Conservation (phyloP, 2,888 invertebrate species). For the Leucania comma region DNA sequence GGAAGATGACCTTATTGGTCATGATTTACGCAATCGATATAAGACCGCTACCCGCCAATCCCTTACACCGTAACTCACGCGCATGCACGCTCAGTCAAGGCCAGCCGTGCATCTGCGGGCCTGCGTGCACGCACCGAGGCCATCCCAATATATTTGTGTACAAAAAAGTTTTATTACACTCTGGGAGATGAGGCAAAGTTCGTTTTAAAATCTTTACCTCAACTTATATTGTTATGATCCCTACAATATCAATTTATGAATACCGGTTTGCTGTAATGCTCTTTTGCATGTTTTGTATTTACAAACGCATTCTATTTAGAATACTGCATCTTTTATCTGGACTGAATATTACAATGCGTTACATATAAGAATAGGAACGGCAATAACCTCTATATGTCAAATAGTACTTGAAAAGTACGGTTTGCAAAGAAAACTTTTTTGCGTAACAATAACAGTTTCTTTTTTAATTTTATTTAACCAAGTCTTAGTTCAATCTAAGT, state of each 20-base stretch:
- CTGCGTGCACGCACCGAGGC: constrained; percentile 66
- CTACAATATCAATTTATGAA: constrained; percentile 24
- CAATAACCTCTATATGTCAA: no score
- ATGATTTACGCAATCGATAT: constrained; percentile 24
- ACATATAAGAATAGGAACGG: no score
- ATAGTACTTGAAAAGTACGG: no score
- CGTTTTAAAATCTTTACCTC: constrained; percentile 47
- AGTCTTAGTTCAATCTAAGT: no score
- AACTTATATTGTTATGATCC: constrained; percentile 38
- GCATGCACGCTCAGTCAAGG: constrained; percentile 71
- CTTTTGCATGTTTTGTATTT: constrained; percentile 22
- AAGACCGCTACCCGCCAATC: constrained; percentile 51
- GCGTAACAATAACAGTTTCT: no score
- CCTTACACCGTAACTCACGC: constrained; percentile 54
- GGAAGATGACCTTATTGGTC: constrained; percentile 16
- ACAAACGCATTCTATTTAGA: no score
- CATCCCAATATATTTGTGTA: constrained; percentile 71
- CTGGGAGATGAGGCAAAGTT: constrained; percentile 53
- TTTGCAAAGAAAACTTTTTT: no score
- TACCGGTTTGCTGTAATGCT: constrained; percentile 10
- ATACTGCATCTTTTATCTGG: constrained; percentile 7
- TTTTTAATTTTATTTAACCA: no score
- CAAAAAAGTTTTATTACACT: constrained; percentile 69
- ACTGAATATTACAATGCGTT: background rate
- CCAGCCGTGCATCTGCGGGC: constrained; percentile 71